A percentile compares a stretch with the other conserved stretches of the same genome.
Evolutionary conservation across 23 tunicate genomes (phyloP).

Genomic region (Pegea sp.): DNA sequence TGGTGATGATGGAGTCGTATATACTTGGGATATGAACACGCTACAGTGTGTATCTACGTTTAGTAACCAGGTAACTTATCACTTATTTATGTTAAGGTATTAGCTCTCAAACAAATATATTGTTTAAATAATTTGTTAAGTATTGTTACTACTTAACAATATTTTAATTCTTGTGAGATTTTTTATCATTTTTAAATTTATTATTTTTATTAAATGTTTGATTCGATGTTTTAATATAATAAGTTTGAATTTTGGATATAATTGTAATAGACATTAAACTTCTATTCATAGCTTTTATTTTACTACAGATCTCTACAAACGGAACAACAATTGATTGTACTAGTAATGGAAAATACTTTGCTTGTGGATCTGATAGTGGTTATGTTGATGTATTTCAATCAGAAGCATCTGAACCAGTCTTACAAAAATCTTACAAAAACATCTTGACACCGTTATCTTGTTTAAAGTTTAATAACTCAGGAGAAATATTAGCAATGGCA

Average conservation of each 20-base stretch:
- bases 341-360: slow-evolving; percentile 15
- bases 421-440: slow-evolving; percentile 64
- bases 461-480: slow-evolving; percentile 42
- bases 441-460: slow-evolving; percentile 27
- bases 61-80: slow-evolving; percentile 21
- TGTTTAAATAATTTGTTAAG: no score
- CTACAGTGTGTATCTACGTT: slow-evolving; percentile 36
- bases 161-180: no score
- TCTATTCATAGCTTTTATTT: no score
- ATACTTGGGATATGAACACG: slow-evolving; percentile 40
- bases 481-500: slow-evolving; percentile 73
- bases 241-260: no score
- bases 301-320: slow-evolving; percentile 40
- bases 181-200: no score
- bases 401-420: no score
- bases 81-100: no score
- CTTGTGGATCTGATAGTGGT: slow-evolving; percentile 81
- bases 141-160: no score
- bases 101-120: no score
- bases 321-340: slow-evolving; percentile 55
- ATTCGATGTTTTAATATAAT: no score
- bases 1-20: slow-evolving; percentile 68
- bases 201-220: no score
- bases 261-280: no score
- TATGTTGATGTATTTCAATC: slow-evolving; percentile 57